Conservation (phyloP, 2,797 vertebrate genomes). For the Scomberomorus guttatus region DNA sequence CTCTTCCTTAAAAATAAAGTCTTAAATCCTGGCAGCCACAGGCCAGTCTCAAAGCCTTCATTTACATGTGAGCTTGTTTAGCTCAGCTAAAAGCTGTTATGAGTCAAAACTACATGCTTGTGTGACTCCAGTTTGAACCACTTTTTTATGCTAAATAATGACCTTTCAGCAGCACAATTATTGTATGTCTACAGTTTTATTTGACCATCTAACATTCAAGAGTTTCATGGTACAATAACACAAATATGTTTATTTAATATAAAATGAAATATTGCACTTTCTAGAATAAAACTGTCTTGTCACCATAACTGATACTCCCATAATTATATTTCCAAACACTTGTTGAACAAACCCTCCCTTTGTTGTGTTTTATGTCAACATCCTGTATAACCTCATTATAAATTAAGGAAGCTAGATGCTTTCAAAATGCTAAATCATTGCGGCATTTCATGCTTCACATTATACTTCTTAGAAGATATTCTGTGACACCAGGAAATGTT, state of each 20-base stretch:
- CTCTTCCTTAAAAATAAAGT: slow-evolving; percentile 60
- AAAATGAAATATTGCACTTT: no score
- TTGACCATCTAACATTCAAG: no score
- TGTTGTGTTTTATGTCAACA: neutral
- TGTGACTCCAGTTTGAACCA: neutral
- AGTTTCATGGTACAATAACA: no score
- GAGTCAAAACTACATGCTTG: slow-evolving; percentile 6
- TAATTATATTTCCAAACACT: neutral
- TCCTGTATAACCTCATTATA: neutral
- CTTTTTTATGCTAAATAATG: neutral
- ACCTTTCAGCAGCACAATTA: neutral
- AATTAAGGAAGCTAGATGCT: slow-evolving; percentile 1
- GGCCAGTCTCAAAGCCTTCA: neutral
- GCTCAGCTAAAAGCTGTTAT: neutral
- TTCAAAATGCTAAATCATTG: slow-evolving; percentile 12
- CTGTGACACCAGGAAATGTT: neutral
- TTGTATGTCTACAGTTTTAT: neutral
- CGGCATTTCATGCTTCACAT: neutral
- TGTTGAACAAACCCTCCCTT: neutral
- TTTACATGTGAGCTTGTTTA: neutral
- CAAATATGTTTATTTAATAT: neutral
- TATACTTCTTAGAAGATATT: neutral
- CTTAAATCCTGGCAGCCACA: slow-evolving; percentile 7
- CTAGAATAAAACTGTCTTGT: neutral
- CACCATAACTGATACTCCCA: no score